A percentile compares a stretch with the other conserved stretches of the same genome.
Evolutionary conservation across 2,113 vertebrate species (phyloP).

Genomic region (Gambusia affinis): DNA sequence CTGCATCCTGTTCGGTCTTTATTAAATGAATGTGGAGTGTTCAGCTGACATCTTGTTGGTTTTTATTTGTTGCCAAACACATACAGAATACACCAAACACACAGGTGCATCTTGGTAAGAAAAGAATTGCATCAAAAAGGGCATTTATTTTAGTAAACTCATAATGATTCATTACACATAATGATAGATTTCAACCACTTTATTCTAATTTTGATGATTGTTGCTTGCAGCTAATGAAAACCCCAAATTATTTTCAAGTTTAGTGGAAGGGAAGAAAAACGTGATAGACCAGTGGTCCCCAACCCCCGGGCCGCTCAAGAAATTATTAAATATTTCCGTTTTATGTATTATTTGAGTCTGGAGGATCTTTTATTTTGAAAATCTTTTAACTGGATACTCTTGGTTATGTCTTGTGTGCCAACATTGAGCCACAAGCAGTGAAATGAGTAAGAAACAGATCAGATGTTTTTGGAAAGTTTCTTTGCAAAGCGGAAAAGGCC

Average conservation of each 20-base stretch:
- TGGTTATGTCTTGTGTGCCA: too few relatives aligned
- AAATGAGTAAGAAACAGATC: too few relatives aligned
- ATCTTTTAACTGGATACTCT: too few relatives aligned
- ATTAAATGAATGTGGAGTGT: constrained; percentile 34
- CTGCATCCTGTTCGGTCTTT: constrained; percentile 12
- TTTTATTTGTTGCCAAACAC: constrained; percentile 3
- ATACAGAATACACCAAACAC: not conserved
- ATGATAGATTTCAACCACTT: not conserved
- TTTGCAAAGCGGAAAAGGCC: too few relatives aligned
- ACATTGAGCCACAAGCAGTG: too few relatives aligned
- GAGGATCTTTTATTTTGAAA: too few relatives aligned
- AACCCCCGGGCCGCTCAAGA: too few relatives aligned
- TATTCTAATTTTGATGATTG: not conserved
- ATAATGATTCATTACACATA: not conserved
- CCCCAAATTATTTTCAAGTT: not conserved
- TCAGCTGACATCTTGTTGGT: constrained; percentile 26
- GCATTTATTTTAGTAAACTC: not conserved
- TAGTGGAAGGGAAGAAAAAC: not conserved
- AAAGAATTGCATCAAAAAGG: not conserved
- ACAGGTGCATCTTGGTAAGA: not conserved
- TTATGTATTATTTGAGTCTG: too few relatives aligned
- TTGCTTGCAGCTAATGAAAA: not conserved
- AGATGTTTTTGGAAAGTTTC: too few relatives aligned
- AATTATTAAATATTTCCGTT: too few relatives aligned
- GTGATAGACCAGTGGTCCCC: too few relatives aligned